A percentile compares a stretch with the other conserved stretches of the same genome.
Conservation (phyloP, 2,113 vertebrate species). For the Bufo gargarizans region DNA sequence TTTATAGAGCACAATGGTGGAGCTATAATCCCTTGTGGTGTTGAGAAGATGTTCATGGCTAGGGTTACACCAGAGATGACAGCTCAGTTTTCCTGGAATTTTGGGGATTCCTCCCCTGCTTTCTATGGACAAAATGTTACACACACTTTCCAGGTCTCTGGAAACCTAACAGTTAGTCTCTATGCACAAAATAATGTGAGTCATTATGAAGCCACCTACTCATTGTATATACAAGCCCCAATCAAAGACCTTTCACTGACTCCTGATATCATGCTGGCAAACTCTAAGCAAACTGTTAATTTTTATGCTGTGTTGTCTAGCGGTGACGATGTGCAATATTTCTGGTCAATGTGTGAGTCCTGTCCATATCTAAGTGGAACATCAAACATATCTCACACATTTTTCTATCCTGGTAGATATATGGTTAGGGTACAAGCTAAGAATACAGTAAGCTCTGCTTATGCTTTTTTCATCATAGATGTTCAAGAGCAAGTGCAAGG, state of each 20-base stretch:
- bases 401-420: conserved; percentile 69
- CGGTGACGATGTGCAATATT: conserved; percentile 64
- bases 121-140: conserved; percentile 62
- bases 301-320: conserved; percentile 66
- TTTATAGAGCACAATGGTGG: conserved; percentile 60
- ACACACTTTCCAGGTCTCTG: conserved; percentile 67
- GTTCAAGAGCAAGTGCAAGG: conserved; percentile 71
- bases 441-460: conserved; percentile 67
- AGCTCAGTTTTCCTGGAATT: conserved; percentile 73
- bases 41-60: conserved; percentile 67
- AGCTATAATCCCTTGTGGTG: conserved; percentile 63
- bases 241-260: conserved; percentile 66
- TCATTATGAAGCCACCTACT: conserved; percentile 56
- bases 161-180: conserved; percentile 66
- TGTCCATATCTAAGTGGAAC: conserved; percentile 59
- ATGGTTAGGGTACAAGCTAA: conserved; percentile 65
- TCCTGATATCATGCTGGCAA: conserved; percentile 60
- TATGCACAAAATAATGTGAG: conserved; percentile 73
- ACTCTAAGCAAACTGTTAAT: conserved; percentile 64
- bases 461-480: conserved; percentile 64
- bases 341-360: conserved; percentile 69
- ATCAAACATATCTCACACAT: conserved; percentile 65
- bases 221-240: conserved; percentile 66
- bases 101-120: conserved; percentile 70
- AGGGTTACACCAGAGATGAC: conserved; percentile 62